phyloP scores from a whole-genome alignment of 2,888 invertebrate species.

The Cacoxenus indagator region DNA sequence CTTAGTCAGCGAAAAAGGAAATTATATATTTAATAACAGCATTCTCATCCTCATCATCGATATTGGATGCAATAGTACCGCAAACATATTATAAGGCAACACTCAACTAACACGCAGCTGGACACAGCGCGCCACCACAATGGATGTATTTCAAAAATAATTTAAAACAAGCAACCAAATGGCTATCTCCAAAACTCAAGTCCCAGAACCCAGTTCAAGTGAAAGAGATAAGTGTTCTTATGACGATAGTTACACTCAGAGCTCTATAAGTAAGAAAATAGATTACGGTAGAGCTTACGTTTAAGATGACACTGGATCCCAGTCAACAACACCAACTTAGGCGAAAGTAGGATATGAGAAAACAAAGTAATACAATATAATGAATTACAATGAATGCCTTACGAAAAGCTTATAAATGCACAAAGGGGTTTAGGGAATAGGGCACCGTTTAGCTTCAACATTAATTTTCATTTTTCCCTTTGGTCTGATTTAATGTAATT shows the following conservation, averaged over 20 bases:
- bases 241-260: conserved; percentile 5
- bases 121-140: background rate
- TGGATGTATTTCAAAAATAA: background rate
- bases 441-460: background rate
- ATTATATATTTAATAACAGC: background rate
- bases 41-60: background rate
- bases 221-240: conserved; percentile 13
- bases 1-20: no score
- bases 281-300: no score
- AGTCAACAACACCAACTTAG: no score
- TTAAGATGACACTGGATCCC: no score
- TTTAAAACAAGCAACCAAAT: background rate
- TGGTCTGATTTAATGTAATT: conserved; percentile 24
- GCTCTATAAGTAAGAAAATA: no score
- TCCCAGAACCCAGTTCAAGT: background rate
- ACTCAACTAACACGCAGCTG: background rate
- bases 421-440: no score
- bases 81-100: background rate
- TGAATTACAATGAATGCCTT: no score
- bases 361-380: no score
- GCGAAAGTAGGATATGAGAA: no score
- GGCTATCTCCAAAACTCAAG: background rate
- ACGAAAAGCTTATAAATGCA: no score
- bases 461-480: conserved; percentile 30
- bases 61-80: background rate